These are phyloP conservation scores for Hirtodrosophila cameraria DNA, from an alignment of 2,888 invertebrate genomes.

Conservation along the genomic window DNA sequence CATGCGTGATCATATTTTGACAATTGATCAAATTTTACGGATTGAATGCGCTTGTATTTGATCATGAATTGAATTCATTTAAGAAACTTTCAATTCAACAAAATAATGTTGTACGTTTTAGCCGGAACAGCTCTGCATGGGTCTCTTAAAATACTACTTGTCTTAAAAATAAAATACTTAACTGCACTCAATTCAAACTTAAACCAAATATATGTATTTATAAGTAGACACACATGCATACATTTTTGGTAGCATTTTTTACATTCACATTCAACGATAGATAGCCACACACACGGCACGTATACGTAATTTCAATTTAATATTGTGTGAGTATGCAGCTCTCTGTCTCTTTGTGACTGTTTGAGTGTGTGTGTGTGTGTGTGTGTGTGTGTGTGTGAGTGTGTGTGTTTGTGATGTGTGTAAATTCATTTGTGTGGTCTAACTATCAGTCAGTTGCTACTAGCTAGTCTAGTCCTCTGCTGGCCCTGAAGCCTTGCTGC, in stretches of 20 bases:
- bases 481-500: constrained; percentile 20
- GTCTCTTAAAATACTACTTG: too few species aligned
- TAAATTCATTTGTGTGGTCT: constrained; percentile 57
- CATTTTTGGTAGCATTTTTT: constrained; percentile 5
- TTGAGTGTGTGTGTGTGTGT: background rate
- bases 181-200: background rate
- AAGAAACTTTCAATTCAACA: too few species aligned
- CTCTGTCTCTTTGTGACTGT: background rate
- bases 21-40: too few species aligned
- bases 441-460: constrained; percentile 33
- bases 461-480: constrained; percentile 6
- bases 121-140: too few species aligned
- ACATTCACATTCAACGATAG: constrained; percentile 19
- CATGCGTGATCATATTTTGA: too few species aligned
- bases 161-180: too few species aligned
- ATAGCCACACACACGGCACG: constrained; percentile 33
- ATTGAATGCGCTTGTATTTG: too few species aligned
- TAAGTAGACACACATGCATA: constrained; percentile 2
- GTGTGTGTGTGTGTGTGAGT: constrained; percentile 22
- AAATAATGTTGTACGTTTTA: too few species aligned
- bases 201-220: background rate
- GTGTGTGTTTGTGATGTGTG: constrained; percentile 21
- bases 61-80: too few species aligned
- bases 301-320: constrained; percentile 74
- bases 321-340: constrained; percentile 48